A percentile compares a stretch with the other conserved stretches of the same genome.
These are phyloP conservation scores for Sciurus vulgaris DNA, from an alignment of 2,797 vertebrate species.

Conservation along the genomic window DNA sequence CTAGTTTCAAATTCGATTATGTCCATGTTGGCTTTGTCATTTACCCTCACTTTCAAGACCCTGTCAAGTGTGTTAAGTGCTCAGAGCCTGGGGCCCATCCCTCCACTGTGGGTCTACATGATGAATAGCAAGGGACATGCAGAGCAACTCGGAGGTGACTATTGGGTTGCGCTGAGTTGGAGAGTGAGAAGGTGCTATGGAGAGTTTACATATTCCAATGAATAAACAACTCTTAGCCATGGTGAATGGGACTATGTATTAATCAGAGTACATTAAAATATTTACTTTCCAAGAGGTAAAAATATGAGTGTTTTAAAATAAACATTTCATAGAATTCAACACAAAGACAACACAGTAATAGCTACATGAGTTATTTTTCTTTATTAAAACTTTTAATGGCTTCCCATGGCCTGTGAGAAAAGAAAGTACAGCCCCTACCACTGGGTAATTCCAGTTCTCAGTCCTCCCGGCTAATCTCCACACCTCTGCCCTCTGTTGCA, in stretches of 20 bases:
- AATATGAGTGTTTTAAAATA: conserved; percentile 43
- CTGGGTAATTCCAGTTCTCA: background rate
- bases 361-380: background rate
- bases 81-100: background rate
- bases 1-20: background rate
- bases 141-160: background rate
- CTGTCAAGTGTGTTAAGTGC: background rate
- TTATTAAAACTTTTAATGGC: background rate
- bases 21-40: background rate
- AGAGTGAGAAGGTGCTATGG: background rate
- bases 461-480: background rate
- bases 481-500: background rate
- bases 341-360: background rate
- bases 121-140: no score
- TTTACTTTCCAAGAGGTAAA: conserved; percentile 2
- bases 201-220: background rate
- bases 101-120: background rate
- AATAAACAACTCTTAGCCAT: background rate
- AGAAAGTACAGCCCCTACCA: background rate
- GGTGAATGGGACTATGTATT: background rate
- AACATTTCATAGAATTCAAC: background rate
- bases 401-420: background rate
- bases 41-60: background rate
- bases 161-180: background rate
- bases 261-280: background rate